A percentile compares a stretch with the other conserved stretches of the same genome.
Conservation (phyloP, 2,797 vertebrate genomes). For the Onychomys arenicola region DNA sequence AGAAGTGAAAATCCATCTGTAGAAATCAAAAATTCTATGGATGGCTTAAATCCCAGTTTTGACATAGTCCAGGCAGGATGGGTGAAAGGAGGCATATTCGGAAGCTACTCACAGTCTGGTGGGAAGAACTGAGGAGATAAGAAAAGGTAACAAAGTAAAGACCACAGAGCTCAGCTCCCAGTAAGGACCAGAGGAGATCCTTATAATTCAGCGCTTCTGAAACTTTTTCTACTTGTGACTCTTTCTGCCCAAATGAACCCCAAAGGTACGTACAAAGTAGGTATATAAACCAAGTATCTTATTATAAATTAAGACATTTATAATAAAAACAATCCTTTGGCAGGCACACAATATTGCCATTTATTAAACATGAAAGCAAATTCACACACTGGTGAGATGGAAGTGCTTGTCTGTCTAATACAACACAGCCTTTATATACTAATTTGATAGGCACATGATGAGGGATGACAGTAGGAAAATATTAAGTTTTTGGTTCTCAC, state of each 20-base stretch:
- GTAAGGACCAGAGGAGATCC: no score
- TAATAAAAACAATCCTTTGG: neutral
- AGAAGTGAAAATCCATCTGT: constrained; percentile 51
- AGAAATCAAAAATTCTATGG: constrained; percentile 45
- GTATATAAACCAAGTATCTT: neutral
- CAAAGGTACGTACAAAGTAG: neutral
- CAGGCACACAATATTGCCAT: neutral
- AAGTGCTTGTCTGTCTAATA: neutral
- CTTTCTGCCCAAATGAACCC: neutral
- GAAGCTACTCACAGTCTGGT: neutral
- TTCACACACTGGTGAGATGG: neutral
- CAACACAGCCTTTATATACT: neutral
- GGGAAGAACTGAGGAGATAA: neutral
- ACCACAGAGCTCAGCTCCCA: neutral
- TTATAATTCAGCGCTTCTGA: neutral
- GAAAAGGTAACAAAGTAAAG: neutral
- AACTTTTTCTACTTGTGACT: neutral
- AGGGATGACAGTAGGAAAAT: neutral
- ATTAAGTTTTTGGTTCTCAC: neutral
- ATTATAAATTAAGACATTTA: neutral
- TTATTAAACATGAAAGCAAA: neutral
- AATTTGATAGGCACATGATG: neutral
- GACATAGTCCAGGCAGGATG: neutral
- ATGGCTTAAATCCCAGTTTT: neutral
- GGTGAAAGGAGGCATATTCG: neutral